These are phyloP conservation scores for Platygyra sinensis DNA, from an alignment of 64 coral and sea anemone species.

Conservation along the genomic window DNA sequence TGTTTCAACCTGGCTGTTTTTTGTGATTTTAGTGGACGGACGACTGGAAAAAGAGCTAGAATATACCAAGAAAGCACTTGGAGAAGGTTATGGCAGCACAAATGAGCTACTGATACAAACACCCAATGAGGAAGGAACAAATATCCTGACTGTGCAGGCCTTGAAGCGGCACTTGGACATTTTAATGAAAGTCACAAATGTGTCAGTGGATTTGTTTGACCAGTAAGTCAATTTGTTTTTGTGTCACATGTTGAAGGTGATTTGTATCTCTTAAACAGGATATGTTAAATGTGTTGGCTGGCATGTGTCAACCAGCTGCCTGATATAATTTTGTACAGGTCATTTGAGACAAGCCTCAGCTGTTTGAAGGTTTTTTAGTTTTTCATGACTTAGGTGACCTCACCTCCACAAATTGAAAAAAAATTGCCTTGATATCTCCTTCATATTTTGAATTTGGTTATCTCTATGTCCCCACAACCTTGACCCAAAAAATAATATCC, in stretches of 20 bases:
- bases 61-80: conserved; percentile 66
- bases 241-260: not conserved
- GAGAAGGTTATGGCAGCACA: conserved; percentile 64
- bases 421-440: too few species aligned
- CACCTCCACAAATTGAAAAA: too few species aligned
- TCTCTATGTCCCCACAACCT: too few species aligned
- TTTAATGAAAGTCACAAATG: conserved; percentile 66
- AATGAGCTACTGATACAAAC: conserved; percentile 90
- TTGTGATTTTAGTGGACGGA: conserved; percentile 66
- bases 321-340: not conserved
- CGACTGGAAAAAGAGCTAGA: conserved; percentile 79
- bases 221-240: conserved; percentile 58
- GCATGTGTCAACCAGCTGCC: not conserved
- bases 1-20: not conserved
- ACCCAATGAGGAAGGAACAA: conserved; percentile 82
- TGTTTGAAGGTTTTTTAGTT: too few species aligned
- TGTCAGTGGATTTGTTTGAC: conserved; percentile 75
- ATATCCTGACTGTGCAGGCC: conserved; percentile 69
- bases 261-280: not conserved
- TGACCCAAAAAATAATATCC: too few species aligned
- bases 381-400: too few species aligned
- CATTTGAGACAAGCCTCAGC: too few species aligned
- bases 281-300: not conserved
- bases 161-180: conserved; percentile 69
- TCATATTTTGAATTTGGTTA: too few species aligned